A percentile compares a stretch with the other conserved stretches of the same genome.
Conservation (phyloP, 2,797 vertebrate species). For the Gallirallus australis region DNA sequence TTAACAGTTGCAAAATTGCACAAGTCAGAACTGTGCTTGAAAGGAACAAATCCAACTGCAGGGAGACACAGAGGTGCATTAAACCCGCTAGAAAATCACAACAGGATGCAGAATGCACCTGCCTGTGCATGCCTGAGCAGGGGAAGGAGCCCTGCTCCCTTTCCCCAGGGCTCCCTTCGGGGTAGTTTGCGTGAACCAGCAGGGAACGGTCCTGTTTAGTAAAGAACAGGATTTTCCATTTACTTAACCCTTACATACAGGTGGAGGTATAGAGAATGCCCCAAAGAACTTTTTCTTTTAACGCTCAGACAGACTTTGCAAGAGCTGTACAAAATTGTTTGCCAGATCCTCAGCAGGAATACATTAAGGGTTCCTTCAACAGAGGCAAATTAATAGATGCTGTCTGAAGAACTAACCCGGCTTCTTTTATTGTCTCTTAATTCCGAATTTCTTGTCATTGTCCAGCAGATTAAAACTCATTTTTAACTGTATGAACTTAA, state of each 20-base stretch:
- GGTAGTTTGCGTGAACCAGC: slow-evolving; percentile 29
- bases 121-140: not conserved
- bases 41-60: not conserved
- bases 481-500: slow-evolving; percentile 32
- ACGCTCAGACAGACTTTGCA: not conserved
- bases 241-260: slow-evolving; percentile 14
- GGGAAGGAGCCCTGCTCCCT: not conserved
- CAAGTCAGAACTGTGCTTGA: slow-evolving; percentile 20
- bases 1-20: not conserved
- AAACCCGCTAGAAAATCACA: slow-evolving; percentile 26
- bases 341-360: slow-evolving; percentile 25
- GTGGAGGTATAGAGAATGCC: not conserved
- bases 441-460: slow-evolving; percentile 48
- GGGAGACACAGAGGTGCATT: slow-evolving; percentile 43
- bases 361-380: not conserved
- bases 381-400: not conserved
- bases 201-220: slow-evolving; percentile 15
- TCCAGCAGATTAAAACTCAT: slow-evolving; percentile 37
- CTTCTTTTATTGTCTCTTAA: slow-evolving; percentile 47
- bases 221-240: slow-evolving; percentile 54
- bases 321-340: not conserved
- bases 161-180: slow-evolving; percentile 13
- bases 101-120: slow-evolving; percentile 51
- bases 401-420: not conserved
- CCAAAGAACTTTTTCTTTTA: not conserved